These are phyloP conservation scores for Oegoconia quadripuncta DNA, from an alignment of 2,888 invertebrate genomes.

Conservation along the genomic window DNA sequence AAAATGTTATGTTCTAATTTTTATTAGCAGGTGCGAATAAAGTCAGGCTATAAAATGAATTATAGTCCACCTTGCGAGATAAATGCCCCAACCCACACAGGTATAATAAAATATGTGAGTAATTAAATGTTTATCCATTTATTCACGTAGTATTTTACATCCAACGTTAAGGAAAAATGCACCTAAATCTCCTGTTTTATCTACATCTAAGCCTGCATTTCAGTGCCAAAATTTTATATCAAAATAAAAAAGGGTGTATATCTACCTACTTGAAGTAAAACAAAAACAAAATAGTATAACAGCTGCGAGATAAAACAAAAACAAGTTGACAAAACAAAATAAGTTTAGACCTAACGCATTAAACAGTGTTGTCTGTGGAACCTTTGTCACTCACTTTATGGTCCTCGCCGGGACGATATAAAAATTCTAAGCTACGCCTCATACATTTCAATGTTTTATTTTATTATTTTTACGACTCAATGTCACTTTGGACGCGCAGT, in stretches of 20 bases:
- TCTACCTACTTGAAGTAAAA: conserved; percentile 7
- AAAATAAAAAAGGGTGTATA: too few species aligned
- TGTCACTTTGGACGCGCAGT: conserved; percentile 34
- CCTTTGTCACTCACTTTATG: conserved; percentile 22
- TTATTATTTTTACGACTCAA: conserved; percentile 27
- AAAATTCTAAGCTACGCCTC: conserved; percentile 25
- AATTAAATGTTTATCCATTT: background rate
- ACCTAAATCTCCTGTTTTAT: conserved; percentile 2
- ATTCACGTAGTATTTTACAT: background rate
- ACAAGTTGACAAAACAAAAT: conserved; percentile 3
- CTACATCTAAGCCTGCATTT: conserved; percentile 8
- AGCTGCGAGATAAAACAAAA: conserved; percentile 15
- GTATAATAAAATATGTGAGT: background rate
- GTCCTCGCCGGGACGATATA: conserved; percentile 21
- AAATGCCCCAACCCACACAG: conserved; percentile 1
- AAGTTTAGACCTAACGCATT: conserved; percentile 11
- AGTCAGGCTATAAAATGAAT: conserved; percentile 3
- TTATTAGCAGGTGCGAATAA: conserved; percentile 9
- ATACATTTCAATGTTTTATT: conserved; percentile 19
- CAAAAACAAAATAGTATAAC: too few species aligned
- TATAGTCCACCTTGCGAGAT: conserved; percentile 1
- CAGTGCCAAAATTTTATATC: conserved; percentile 10
- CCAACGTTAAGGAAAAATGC: background rate
- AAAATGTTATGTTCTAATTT: conserved; percentile 2
- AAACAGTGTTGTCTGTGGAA: conserved; percentile 12